Evolutionary conservation across 2,113 vertebrate genomes (phyloP), one percentile per base, ranked within the genome.

Genomic region (Melanerpes formicivorus): DNA sequence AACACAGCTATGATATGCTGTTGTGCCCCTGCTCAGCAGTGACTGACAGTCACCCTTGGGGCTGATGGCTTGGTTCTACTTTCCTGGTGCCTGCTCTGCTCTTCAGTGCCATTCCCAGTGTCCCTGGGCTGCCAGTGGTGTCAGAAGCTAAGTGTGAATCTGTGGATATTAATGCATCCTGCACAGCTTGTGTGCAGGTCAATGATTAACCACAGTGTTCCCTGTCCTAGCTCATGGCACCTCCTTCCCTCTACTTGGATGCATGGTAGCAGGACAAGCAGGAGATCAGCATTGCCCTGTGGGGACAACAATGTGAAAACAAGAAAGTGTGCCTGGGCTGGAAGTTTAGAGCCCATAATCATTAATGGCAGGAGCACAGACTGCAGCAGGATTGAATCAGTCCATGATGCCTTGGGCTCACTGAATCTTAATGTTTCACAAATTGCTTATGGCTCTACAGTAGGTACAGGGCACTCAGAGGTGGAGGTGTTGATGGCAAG

Each of bases 341-440:
- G 78, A 40, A 23, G 25, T 23, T 80, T 56, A 25, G 73, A 18
- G 7, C 29, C 69, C 2, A 1, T 44, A 92, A 93, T 90, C 75
- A 90, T 93, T 94, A 87, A 82, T 2, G 3, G 78, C 37, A 62
- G 52, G 14, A 76, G 72, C 80, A 62, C 46, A 21, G 90, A 85
- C 56, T 77, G 69, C 84, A 93, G 91, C 92, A 90, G 85, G 80
- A 67, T 65, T 23, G 32, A 78, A 72, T 69, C 3, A 10, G 85
- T 34, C 72, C 14, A 1, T 1, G n/a, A 8, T 23, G 40, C 64
- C 75, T 52, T 40, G 50, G 60, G 76, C 50, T 66, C 75, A 65
- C 60, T 56, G 87, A 74, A 25, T 71, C 50, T 22, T 5, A 11
- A 63, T 9, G 54, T 42, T 42, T 26, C 48, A 2, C 3, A 59